These are phyloP conservation scores for Deroplatys truncata DNA, from an alignment of 2,888 invertebrate species.

Conservation along the genomic window DNA sequence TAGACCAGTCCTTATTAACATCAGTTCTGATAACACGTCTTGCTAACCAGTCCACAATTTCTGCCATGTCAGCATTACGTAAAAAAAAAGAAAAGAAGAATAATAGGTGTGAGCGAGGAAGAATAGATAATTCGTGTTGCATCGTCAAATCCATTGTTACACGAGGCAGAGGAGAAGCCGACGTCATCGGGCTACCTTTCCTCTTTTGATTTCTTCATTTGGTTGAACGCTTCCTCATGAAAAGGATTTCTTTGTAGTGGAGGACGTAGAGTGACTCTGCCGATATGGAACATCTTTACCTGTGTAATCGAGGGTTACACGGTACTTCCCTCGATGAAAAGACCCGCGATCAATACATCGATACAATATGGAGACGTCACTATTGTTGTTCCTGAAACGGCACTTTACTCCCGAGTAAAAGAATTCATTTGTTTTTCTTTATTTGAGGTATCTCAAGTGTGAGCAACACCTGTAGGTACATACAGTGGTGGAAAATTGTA, in stretches of 20 bases:
- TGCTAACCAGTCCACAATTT: neutral
- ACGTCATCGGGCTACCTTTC: neutral
- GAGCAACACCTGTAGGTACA: neutral
- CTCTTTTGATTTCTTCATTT: slow-evolving; percentile 16
- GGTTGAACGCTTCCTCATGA: neutral
- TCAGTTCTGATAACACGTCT: neutral
- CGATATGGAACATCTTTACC: slow-evolving; percentile 3
- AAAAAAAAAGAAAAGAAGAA: neutral
- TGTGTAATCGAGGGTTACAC: slow-evolving; percentile 15
- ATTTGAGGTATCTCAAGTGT: neutral
- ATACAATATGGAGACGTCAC: slow-evolving; percentile 15
- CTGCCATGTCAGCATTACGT: slow-evolving; percentile 1
- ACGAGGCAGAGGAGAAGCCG: neutral
- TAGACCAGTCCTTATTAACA: neutral
- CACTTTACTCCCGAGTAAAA: neutral
- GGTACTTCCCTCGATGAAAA: neutral
- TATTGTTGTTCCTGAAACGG: neutral
- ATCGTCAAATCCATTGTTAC: slow-evolving; percentile 1
- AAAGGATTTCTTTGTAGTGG: neutral
- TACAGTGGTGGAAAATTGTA: neutral
- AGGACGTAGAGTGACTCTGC: neutral
- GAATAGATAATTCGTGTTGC: neutral
- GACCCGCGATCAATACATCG: neutral
- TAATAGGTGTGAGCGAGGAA: neutral
- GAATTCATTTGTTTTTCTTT: neutral